A percentile compares a stretch with the other conserved stretches of the same genome.
phyloP scores from a whole-genome alignment of 2,888 invertebrate species.

The Netelia melanura region DNA sequence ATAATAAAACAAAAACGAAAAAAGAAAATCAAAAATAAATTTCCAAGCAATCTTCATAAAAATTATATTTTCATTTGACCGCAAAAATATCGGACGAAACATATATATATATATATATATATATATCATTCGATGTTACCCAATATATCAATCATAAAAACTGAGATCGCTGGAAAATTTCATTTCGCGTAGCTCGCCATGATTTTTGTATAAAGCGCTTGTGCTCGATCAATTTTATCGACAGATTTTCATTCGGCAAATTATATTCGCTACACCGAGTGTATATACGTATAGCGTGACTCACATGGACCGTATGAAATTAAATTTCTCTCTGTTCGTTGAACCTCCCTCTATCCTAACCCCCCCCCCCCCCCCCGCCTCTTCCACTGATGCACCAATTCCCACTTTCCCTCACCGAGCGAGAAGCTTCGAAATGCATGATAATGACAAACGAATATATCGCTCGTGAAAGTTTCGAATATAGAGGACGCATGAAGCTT shows the following conservation, averaged over 20 bases:
- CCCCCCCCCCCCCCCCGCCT: conserved; percentile 2
- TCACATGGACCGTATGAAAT: conserved; percentile 36
- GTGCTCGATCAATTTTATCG: conserved; percentile 52
- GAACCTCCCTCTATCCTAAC: conserved; percentile 19
- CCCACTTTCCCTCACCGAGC: neutral
- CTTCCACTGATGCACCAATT: neutral
- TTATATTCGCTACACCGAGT: conserved; percentile 8
- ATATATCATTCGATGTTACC: too few species aligned
- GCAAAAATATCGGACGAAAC: too few species aligned
- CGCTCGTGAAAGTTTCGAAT: conserved; percentile 19
- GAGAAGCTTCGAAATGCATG: conserved; percentile 33
- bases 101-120: too few species aligned
- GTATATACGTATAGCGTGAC: conserved; percentile 22
- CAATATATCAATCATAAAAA: neutral
- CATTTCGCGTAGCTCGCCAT: neutral
- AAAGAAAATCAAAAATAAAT: neutral
- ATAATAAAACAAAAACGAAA: neutral
- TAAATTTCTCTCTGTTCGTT: conserved; percentile 53
- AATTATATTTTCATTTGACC: too few species aligned
- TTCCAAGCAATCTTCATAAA: neutral
- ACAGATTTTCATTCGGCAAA: conserved; percentile 50
- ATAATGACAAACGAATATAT: conserved; percentile 64
- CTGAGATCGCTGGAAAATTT: neutral
- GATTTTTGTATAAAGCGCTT: conserved; percentile 1
- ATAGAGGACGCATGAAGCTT: neutral